Evolutionary conservation across 2,113 vertebrate genomes (phyloP).

Genomic region (Alouatta palliata): DNA sequence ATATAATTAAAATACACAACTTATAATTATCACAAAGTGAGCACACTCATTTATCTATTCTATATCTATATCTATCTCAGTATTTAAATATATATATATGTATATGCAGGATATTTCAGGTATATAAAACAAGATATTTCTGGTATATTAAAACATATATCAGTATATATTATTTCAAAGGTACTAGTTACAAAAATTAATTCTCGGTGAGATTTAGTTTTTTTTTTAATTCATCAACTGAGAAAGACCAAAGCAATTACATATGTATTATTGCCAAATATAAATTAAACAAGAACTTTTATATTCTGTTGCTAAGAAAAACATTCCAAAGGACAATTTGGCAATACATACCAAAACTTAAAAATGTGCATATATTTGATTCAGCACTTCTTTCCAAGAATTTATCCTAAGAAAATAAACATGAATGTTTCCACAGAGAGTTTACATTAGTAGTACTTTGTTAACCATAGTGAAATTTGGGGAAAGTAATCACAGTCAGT

Average conservation of each 20-base stretch:
- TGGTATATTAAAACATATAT: not conserved
- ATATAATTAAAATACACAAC: not conserved
- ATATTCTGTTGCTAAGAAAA: not conserved
- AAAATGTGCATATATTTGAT: constrained; percentile 5
- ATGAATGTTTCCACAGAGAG: not conserved
- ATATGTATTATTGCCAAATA: not conserved
- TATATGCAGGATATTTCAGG: not conserved
- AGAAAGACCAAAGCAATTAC: not conserved
- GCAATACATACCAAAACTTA: not conserved
- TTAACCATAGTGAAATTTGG: not conserved
- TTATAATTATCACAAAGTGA: not conserved
- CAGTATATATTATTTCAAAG: not conserved
- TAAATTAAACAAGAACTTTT: constrained; percentile 43
- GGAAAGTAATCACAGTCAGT: not conserved
- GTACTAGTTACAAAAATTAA: not conserved
- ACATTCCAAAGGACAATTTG: constrained; percentile 33
- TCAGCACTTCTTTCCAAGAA: constrained; percentile 48
- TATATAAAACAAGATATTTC: not conserved
- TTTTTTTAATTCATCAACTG: not conserved
- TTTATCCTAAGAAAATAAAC: constrained; percentile 49
- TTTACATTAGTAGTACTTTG: constrained; percentile 28
- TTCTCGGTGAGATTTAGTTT: constrained; percentile 9
- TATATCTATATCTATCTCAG: not conserved
- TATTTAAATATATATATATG: not conserved
- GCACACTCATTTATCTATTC: not conserved